Percentiles rank a stretch among this genome's conserved stretches.
Conservation (phyloP, 2,888 invertebrate species). For the Diarsia dahlii region DNA sequence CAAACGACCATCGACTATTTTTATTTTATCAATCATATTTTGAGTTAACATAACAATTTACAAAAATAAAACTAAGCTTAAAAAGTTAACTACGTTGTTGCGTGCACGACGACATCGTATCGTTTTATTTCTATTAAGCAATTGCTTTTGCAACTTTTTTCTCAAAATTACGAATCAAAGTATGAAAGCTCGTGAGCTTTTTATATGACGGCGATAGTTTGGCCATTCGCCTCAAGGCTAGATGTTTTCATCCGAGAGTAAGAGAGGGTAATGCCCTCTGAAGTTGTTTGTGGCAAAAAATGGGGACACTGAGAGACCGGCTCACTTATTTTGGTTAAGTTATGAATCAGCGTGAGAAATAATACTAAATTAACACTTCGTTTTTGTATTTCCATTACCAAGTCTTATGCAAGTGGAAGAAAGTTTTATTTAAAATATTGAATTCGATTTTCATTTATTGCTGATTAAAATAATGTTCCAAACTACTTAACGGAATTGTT, state of each 20-base stretch:
- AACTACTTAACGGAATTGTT: neutral
- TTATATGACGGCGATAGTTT: constrained; percentile 74
- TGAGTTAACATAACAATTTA: neutral
- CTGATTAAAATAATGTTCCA: neutral
- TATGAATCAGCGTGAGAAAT: constrained; percentile 90
- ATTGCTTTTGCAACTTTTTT: constrained; percentile 30
- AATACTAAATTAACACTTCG: constrained; percentile 77
- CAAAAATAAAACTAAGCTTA: neutral
- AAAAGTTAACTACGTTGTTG: constrained; percentile 13
- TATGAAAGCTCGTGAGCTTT: constrained; percentile 63
- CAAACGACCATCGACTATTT: neutral
- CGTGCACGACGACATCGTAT: constrained; percentile 26
- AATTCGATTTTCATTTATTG: neutral
- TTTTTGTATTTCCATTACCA: constrained; percentile 70
- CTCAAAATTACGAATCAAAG: constrained; percentile 45
- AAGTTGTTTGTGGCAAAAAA: constrained; percentile 91
- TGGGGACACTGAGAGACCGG: constrained; percentile 88
- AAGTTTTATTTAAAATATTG: constrained; percentile 41
- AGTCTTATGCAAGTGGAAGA: constrained; percentile 56
- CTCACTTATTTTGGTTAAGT: constrained; percentile 86
- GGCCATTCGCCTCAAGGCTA: constrained; percentile 82
- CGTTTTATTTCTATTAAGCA: constrained; percentile 45
- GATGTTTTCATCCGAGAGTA: constrained; percentile 83
- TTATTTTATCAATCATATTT: neutral
- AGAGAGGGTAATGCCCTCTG: constrained; percentile 88